Conservation (phyloP, 2,113 vertebrate genomes). For the Oenanthe oenanthe region DNA sequence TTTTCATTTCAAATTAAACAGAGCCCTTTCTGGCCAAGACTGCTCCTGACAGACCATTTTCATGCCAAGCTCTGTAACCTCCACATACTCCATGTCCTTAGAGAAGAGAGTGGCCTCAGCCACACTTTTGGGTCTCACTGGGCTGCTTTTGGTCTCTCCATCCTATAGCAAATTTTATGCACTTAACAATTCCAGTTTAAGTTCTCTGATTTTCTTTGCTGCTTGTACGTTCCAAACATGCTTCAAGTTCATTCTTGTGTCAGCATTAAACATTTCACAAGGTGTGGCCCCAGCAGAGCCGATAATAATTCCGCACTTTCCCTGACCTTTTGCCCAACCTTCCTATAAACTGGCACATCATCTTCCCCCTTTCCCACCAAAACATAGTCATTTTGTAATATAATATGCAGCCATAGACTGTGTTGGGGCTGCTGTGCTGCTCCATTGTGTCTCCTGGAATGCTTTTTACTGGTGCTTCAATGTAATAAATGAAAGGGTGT, state of each 20-base stretch:
- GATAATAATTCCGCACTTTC: slow-evolving; percentile 76
- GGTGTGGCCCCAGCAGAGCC: slow-evolving; percentile 70
- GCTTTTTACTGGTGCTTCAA: slow-evolving; percentile 54
- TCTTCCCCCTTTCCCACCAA: background rate
- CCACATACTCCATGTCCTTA: background rate
- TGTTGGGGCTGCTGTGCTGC: slow-evolving; percentile 7
- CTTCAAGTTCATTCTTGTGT: slow-evolving; percentile 79
- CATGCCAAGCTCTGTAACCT: background rate
- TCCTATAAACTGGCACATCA: slow-evolving; percentile 65
- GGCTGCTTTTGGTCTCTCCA: background rate
- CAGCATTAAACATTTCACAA: slow-evolving; percentile 64
- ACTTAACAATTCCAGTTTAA: slow-evolving; percentile 1
- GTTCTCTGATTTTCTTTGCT: slow-evolving; percentile 3
- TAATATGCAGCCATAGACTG: slow-evolving; percentile 21
- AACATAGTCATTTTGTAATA: slow-evolving; percentile 48
- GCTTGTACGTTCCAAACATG: slow-evolving; percentile 36
- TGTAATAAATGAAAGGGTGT: slow-evolving; percentile 61
- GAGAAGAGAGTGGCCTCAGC: background rate
- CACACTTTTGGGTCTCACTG: background rate
- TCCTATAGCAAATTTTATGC: background rate
- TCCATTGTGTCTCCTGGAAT: slow-evolving; percentile 58
- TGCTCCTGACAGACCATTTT: background rate
- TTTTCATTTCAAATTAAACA: background rate
- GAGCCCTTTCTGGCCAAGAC: background rate
- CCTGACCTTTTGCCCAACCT: slow-evolving; percentile 78